A percentile compares a stretch with the other conserved stretches of the same genome.
phyloP scores from a whole-genome alignment of 2,888 invertebrate species.

The Brassicogethes aeneus region DNA sequence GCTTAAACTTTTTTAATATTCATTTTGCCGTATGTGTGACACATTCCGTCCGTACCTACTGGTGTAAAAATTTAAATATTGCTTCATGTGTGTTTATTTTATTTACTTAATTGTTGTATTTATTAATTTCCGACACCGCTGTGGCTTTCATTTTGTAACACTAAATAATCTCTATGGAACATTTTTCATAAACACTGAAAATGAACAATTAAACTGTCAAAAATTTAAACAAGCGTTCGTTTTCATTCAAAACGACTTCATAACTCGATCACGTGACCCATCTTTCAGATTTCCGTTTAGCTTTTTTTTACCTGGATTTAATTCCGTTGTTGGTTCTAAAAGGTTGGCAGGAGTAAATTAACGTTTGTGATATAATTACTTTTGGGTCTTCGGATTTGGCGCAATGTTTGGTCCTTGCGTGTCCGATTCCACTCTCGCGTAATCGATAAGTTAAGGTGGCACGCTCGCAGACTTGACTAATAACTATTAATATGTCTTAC shows the following conservation, averaged over 20 bases:
- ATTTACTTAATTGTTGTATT: conserved; percentile 13
- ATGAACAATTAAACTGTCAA: too few relatives aligned
- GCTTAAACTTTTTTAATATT: conserved; percentile 41
- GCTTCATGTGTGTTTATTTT: conserved; percentile 17
- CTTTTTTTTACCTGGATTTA: too few relatives aligned
- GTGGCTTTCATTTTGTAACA: too few relatives aligned
- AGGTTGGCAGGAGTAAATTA: too few relatives aligned
- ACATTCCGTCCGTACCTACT: conserved; percentile 20
- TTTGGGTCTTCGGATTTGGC: conserved; percentile 34
- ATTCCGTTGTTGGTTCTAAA: too few relatives aligned
- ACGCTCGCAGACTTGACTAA: conserved; percentile 39
- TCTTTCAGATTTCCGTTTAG: too few relatives aligned
- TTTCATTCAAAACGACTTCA: too few relatives aligned
- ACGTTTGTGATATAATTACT: conserved; percentile 26
- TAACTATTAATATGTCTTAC: conserved; percentile 41
- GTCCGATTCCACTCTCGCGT: conserved; percentile 32
- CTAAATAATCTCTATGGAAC: too few relatives aligned
- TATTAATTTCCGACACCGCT: too few relatives aligned
- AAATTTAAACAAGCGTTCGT: too few relatives aligned
- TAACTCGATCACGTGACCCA: too few relatives aligned
- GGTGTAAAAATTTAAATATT: conserved; percentile 30
- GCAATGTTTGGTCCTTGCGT: conserved; percentile 34
- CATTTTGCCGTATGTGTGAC: conserved; percentile 28
- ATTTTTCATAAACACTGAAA: too few relatives aligned
- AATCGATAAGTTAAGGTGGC: conserved; percentile 39